Evolutionary conservation across 2,113 vertebrate genomes (phyloP).

Genomic region (Plectropomus leopardus): DNA sequence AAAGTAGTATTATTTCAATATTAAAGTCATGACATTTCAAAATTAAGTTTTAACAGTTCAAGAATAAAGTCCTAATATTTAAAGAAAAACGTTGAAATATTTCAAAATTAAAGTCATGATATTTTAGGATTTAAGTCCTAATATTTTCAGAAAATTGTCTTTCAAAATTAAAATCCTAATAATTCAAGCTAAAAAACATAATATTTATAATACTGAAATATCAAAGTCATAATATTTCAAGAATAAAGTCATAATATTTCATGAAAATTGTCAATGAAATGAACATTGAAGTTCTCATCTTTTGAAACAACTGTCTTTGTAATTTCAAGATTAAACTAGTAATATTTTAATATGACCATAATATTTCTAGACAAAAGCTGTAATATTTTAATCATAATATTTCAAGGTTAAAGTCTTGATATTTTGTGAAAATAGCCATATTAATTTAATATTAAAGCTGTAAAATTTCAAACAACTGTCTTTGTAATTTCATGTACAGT

Average conservation of each 20-base stretch:
- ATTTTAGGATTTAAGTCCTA: background rate
- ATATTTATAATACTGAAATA: background rate
- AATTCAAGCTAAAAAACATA: background rate
- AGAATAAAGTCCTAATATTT: too few species aligned
- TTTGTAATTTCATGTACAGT: too few species aligned
- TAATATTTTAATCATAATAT: background rate
- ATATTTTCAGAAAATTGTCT: too few species aligned
- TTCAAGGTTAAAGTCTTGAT: background rate
- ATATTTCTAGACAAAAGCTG: background rate
- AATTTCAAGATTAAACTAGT: background rate
- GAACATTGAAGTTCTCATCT: too few species aligned
- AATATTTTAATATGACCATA: too few species aligned
- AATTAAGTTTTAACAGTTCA: too few species aligned
- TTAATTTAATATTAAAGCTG: background rate
- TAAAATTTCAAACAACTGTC: too few species aligned
- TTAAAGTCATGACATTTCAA: background rate
- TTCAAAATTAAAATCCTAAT: background rate
- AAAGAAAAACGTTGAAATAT: background rate
- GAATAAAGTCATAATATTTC: too few species aligned
- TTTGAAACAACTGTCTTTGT: too few species aligned
- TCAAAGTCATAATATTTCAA: background rate
- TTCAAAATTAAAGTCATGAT: background rate
- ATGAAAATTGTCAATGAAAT: background rate
- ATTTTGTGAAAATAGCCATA: background rate
- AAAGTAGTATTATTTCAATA: too few species aligned